phyloP scores from a whole-genome alignment of 2,797 vertebrate genomes.

The Pachyuromys duprasi region DNA sequence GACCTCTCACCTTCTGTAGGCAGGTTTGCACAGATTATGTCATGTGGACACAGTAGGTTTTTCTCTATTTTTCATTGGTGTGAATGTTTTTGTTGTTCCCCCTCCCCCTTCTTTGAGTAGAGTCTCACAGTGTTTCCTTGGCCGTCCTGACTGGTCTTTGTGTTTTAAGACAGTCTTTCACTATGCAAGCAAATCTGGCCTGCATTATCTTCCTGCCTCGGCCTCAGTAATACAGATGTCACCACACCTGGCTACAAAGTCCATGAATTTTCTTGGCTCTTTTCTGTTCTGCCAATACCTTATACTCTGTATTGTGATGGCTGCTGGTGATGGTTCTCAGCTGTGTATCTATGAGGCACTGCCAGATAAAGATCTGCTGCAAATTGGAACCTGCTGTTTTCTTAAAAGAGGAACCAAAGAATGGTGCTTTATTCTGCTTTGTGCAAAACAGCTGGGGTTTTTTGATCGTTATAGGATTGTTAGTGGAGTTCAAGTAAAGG shows the following conservation, averaged over 20 bases:
- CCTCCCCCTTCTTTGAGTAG: neutral
- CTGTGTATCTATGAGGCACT: conserved; percentile 85
- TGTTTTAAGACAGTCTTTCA: neutral
- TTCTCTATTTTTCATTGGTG: too few species aligned
- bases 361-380: conserved; percentile 77
- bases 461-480: conserved; percentile 78
- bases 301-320: conserved; percentile 81
- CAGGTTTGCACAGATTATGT: neutral
- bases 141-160: neutral
- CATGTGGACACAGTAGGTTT: neutral
- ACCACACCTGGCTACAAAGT: neutral
- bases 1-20: neutral
- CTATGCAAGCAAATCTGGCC: neutral
- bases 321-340: conserved; percentile 88
- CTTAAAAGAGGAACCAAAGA: conserved; percentile 85
- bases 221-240: neutral
- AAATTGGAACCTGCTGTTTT: conserved; percentile 75
- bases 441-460: conserved; percentile 58
- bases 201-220: neutral
- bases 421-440: conserved; percentile 81
- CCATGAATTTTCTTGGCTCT: neutral
- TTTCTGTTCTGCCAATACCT: neutral
- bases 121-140: neutral
- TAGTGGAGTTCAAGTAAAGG: conserved; percentile 70
- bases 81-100: neutral